Evolutionary conservation across 2,113 vertebrate genomes (phyloP), one percentile per base, ranked within the genome.

Genomic region (Ciconia maguari): DNA sequence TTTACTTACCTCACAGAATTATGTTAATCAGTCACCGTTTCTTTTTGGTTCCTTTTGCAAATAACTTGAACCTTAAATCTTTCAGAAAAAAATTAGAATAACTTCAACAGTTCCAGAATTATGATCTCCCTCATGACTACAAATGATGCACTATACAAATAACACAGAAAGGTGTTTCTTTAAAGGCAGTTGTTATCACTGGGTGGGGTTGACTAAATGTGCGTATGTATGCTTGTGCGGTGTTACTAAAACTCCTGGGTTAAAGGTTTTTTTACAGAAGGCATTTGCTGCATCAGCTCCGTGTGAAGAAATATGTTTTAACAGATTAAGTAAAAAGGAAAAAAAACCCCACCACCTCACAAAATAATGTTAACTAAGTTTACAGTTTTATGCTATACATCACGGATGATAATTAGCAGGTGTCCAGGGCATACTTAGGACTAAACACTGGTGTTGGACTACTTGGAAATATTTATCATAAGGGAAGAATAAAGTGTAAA

Each of bases 401-500:
- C 4, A 6, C 1, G 34, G 46, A 4, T 61, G 46, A 18, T 48
- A 70, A 30, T 46, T 38, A 66, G 8, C 8, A 66, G 25, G 18
- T 87, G 34, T 34, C 6, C n/a, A 57, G 46, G 64, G 44, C 29
- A 32, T 29, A 2, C 6, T 38, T 36, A 34, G 17, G 38, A 11
- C 34, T 46, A 32, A 42, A n/a, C 29, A 7, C 7, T 36, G 71
- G 15, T 52, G 61, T 58, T 78, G 41, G 25, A 9, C 9, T 48
- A 3, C 9, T 8, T 61, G 61, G 44, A 54, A 30, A 8, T 42
- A 5, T 34, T 46, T 29, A 2, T 29, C 2, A 0, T 4, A 51
- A 58, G 44, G 44, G 44, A 25, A 11, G 21, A 46, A 27, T 7
- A 10, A 72, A 10, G 25, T 16, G 21, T 42, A 9, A 49, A 24